Percentiles rank a stretch among this genome's conserved stretches.
Conservation (phyloP, 2,888 invertebrate genomes). For the Drosophila multiciliata region DNA sequence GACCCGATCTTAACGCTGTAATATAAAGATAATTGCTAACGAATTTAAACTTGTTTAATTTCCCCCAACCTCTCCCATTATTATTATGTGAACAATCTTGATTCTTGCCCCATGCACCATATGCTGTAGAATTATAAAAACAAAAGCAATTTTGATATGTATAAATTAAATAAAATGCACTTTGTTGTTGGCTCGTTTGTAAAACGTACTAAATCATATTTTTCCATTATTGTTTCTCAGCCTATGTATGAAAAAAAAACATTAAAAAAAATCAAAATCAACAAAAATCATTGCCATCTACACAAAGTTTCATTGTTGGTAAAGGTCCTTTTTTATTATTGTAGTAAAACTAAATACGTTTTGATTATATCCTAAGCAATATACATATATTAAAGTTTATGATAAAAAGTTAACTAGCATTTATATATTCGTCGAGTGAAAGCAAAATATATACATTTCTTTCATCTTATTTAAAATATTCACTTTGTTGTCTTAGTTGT, state of each 20-base stretch:
- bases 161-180: constrained; percentile 59
- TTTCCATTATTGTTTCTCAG: constrained; percentile 37
- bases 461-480: not conserved
- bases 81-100: constrained; percentile 13
- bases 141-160: constrained; percentile 52
- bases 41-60: constrained; percentile 72
- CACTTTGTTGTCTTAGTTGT: constrained; percentile 8
- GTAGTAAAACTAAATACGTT: constrained; percentile 38
- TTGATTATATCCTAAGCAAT: constrained; percentile 55
- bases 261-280: not conserved
- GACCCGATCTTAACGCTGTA: constrained; percentile 58
- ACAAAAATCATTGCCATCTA: constrained; percentile 66
- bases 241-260: not conserved
- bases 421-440: constrained; percentile 36
- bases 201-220: constrained; percentile 48
- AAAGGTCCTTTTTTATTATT: constrained; percentile 65
- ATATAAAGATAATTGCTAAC: constrained; percentile 71
- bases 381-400: constrained; percentile 42
- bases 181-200: constrained; percentile 68
- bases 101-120: constrained; percentile 48
- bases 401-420: constrained; percentile 39
- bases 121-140: constrained; percentile 40
- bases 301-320: constrained; percentile 64
- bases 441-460: constrained; percentile 30
- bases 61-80: not conserved